These are phyloP conservation scores for Drosophila cognata DNA, from an alignment of 2,888 invertebrate genomes.

Conservation along the genomic window DNA sequence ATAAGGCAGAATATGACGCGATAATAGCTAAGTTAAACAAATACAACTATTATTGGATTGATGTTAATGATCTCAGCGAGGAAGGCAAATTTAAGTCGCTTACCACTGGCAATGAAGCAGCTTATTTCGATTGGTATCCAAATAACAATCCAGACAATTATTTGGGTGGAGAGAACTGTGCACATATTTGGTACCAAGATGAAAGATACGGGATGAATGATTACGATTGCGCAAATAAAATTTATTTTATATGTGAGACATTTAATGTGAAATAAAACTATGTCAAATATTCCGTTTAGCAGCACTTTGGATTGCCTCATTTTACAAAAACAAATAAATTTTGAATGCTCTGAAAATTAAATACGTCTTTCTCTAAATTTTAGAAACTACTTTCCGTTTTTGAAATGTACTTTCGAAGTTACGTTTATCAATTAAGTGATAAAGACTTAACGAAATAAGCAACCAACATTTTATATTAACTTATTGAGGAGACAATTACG, in stretches of 20 bases:
- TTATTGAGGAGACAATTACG: no score
- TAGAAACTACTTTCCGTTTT: no score
- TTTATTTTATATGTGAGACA: neutral
- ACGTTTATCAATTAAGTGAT: no score
- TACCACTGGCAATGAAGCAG: neutral
- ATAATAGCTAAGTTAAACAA: neutral
- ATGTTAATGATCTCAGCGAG: neutral
- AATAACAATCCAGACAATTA: fast-evolving
- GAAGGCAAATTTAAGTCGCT: neutral
- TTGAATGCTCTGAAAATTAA: neutral
- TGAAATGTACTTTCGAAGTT: no score
- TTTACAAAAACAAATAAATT: neutral
- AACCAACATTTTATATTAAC: no score
- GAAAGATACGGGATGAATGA: neutral
- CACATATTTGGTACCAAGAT: fast-evolving
- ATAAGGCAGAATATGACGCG: neutral
- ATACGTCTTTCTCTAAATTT: no score
- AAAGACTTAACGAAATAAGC: no score
- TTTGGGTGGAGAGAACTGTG: fast-evolving
- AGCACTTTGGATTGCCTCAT: neutral
- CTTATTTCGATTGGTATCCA: neutral
- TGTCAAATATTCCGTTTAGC: neutral
- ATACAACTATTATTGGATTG: fast-evolving
- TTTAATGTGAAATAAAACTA: neutral
- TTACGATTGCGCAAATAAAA: fast-evolving